These are phyloP conservation scores for Dioctria rufipes DNA, from an alignment of 2,888 invertebrate genomes.

Conservation along the genomic window DNA sequence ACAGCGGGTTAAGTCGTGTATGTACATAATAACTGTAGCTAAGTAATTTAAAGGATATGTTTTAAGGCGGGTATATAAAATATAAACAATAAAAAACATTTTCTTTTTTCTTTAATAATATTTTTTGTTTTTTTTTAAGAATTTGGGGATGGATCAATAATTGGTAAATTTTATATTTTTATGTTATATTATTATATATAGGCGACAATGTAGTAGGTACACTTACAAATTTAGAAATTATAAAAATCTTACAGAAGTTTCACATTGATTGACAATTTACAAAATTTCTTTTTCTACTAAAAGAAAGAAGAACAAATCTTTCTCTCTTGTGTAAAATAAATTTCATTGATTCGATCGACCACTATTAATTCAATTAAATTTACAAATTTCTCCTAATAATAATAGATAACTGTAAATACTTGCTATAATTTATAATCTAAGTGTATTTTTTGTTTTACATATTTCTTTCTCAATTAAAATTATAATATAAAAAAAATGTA, in stretches of 20 bases:
- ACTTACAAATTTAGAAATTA: background rate
- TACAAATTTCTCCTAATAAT: background rate
- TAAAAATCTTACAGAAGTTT: background rate
- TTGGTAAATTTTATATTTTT: background rate
- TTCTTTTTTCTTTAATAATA: background rate
- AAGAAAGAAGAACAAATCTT: background rate
- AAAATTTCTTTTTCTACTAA: no score
- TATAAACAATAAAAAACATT: no score
- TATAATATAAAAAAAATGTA: background rate
- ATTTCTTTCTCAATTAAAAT: background rate
- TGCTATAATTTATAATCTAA: background rate
- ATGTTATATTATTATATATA: background rate
- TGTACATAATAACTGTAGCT: no score
- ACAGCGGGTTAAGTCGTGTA: no score
- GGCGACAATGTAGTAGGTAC: background rate
- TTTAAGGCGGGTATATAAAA: no score
- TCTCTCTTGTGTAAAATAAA: background rate
- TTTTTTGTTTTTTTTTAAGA: background rate
- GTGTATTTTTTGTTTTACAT: background rate
- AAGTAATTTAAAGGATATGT: no score
- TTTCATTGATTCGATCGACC: background rate
- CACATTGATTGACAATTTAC: background rate
- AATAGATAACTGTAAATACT: background rate
- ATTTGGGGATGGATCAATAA: background rate
- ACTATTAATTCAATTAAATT: background rate